Percentiles rank a stretch among this genome's conserved stretches.
These are phyloP conservation scores for Corvus cornix DNA, from an alignment of 2,113 vertebrate species.

Conservation along the genomic window DNA sequence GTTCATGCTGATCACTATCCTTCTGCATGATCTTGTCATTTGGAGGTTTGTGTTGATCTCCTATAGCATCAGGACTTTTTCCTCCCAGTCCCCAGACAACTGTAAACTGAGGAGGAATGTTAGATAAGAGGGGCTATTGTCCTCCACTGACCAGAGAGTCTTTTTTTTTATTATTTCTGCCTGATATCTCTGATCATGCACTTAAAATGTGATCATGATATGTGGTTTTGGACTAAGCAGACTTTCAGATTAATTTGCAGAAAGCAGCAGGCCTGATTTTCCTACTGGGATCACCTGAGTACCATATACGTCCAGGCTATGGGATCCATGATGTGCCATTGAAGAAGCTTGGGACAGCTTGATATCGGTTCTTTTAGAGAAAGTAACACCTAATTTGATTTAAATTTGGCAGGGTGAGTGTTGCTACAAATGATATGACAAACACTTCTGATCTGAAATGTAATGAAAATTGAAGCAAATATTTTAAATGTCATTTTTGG, in stretches of 20 bases:
- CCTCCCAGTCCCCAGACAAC: background rate
- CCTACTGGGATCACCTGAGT: background rate
- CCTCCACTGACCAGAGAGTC: background rate
- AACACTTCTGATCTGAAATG: background rate
- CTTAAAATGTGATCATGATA: background rate
- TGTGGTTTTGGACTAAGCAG: background rate
- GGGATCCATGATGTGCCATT: background rate
- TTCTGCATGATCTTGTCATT: background rate
- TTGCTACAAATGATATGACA: background rate
- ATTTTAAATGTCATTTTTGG: background rate
- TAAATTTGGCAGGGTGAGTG: background rate
- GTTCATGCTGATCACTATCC: background rate
- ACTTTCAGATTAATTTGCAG: background rate
- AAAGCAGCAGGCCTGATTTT: background rate
- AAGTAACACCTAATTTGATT: background rate
- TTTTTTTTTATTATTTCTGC: background rate
- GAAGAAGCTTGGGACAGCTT: background rate
- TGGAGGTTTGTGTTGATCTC: background rate
- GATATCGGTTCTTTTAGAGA: background rate
- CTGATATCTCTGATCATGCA: background rate
- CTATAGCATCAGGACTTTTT: background rate
- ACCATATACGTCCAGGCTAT: background rate
- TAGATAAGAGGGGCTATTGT: background rate
- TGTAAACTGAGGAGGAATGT: background rate
- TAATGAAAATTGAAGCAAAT: background rate